These are phyloP conservation scores for Lasioglossum oenotherae DNA, from an alignment of 2,888 invertebrate genomes.

Conservation along the genomic window DNA sequence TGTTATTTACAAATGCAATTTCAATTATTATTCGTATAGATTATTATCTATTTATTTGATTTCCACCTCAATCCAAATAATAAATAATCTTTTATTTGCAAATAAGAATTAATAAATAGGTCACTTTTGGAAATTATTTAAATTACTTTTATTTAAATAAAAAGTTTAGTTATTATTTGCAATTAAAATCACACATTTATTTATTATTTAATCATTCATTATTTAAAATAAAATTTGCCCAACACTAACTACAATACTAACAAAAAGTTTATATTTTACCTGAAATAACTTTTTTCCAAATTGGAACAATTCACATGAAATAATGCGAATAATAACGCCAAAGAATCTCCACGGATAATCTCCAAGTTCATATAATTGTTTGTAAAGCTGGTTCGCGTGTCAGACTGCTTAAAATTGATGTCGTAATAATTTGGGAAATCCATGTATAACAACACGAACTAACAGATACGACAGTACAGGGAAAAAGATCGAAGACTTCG, in stretches of 20 bases:
- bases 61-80: too few relatives aligned
- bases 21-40: too few relatives aligned
- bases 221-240: too few relatives aligned
- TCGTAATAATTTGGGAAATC: not conserved
- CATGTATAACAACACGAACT: not conserved
- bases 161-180: too few relatives aligned
- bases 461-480: not conserved
- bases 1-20: too few relatives aligned
- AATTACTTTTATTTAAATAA: too few relatives aligned
- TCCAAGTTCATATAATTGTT: not conserved
- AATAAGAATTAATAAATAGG: too few relatives aligned
- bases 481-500: not conserved
- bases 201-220: too few relatives aligned
- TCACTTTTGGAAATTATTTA: too few relatives aligned
- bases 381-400: not conserved
- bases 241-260: not conserved
- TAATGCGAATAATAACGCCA: not conserved
- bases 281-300: not conserved
- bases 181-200: too few relatives aligned
- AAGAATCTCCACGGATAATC: not conserved
- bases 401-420: not conserved
- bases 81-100: too few relatives aligned
- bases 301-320: not conserved
- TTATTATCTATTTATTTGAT: too few relatives aligned
- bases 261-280: not conserved